Evolutionary conservation across 1,140 invertebrate genomes (phyloP).

Genomic region (Drosophila ficusphila): DNA sequence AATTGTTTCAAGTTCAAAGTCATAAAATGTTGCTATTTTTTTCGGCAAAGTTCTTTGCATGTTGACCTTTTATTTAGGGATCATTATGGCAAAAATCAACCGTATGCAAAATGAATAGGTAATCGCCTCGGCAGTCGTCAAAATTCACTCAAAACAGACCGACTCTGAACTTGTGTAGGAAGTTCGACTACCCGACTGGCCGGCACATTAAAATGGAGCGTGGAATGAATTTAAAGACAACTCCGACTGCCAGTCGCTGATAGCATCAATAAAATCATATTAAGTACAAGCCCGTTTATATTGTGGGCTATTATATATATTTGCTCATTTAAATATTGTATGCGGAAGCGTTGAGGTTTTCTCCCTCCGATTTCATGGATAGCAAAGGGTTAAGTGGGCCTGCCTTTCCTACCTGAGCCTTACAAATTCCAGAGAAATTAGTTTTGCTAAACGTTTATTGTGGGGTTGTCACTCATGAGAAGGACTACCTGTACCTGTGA

Average conservation of each 20-base stretch:
- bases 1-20: slow-evolving; percentile 37
- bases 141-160: slow-evolving; percentile 46
- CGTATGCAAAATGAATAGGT: slow-evolving; percentile 31
- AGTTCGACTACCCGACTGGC: slow-evolving; percentile 58
- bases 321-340: slow-evolving; percentile 24
- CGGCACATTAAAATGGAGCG: slow-evolving; percentile 63
- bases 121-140: slow-evolving; percentile 29
- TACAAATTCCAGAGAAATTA: slow-evolving; percentile 10
- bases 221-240: slow-evolving; percentile 67
- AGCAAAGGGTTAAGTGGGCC: slow-evolving; percentile 4
- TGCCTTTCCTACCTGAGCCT: background rate
- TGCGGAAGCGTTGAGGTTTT: slow-evolving; percentile 17
- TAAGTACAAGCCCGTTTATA: slow-evolving; percentile 45
- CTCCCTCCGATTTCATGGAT: background rate
- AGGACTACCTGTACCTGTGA: slow-evolving; percentile 11
- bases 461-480: slow-evolving; percentile 8
- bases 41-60: slow-evolving; percentile 49
- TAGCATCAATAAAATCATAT: slow-evolving; percentile 55
- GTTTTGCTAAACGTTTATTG: background rate
- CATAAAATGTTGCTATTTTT: slow-evolving; percentile 25
- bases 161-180: slow-evolving; percentile 62
- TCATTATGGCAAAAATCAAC: slow-evolving; percentile 28
- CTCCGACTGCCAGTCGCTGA: slow-evolving; percentile 22
- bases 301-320: slow-evolving; percentile 2
- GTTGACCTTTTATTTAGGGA: slow-evolving; percentile 56